These are phyloP conservation scores for Antrozous pallidus DNA, from an alignment of 2,797 vertebrate species.

Conservation along the genomic window DNA sequence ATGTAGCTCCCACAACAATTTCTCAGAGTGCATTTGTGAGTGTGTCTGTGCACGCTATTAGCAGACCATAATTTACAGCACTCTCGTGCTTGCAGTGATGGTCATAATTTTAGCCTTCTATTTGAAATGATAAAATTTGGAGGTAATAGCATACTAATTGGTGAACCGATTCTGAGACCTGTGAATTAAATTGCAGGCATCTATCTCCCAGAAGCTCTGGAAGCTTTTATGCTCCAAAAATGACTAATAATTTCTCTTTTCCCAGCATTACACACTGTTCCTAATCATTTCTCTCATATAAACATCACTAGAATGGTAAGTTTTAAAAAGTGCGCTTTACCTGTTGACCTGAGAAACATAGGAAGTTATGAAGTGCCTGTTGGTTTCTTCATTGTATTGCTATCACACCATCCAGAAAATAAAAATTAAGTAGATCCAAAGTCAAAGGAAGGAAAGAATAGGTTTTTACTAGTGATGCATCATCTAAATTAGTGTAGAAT, in stretches of 20 bases:
- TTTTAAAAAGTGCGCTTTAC: background rate
- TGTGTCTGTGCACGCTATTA: background rate
- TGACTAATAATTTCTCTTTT: background rate
- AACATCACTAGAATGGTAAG: background rate
- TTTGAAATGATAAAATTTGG: background rate
- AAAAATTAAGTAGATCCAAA: background rate
- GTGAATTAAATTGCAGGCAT: background rate
- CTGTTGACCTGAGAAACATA: background rate
- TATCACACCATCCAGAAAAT: background rate
- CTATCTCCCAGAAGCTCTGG: background rate
- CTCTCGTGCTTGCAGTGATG: background rate
- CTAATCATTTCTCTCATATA: background rate
- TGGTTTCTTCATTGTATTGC: background rate
- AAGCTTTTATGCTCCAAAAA: background rate
- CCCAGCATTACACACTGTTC: background rate
- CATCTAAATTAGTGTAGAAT: background rate
- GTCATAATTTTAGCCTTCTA: background rate
- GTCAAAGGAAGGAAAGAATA: background rate
- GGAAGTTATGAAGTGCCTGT: background rate
- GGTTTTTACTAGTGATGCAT: background rate
- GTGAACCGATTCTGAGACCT: background rate
- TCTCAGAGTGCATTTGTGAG: background rate
- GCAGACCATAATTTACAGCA: background rate
- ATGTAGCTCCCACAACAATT: background rate
- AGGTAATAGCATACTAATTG: constrained; percentile 1